Conservation (phyloP, 2,888 invertebrate species). For the Calliopum simillimum region DNA sequence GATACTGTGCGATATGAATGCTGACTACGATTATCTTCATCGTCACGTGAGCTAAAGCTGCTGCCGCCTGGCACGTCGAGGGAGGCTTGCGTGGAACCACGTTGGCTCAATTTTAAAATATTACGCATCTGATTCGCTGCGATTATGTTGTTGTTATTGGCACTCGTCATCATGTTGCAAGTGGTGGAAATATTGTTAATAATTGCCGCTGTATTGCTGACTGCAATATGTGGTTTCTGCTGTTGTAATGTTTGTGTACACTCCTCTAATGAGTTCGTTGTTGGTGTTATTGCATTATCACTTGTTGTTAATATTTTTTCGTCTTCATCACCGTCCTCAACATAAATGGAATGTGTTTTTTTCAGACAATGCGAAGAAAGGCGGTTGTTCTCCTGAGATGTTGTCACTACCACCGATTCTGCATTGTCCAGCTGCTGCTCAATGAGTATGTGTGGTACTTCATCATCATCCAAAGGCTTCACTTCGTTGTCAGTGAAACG, state of each 20-base stretch:
- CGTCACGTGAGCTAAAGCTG: conserved; percentile 70
- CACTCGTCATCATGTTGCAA: background rate
- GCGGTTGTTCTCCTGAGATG: background rate
- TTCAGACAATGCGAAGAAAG: conserved; percentile 50
- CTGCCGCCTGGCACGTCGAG: conserved; percentile 76
- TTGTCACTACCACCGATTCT: background rate
- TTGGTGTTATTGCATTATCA: background rate
- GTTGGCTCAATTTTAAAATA: background rate
- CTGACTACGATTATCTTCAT: conserved; percentile 87
- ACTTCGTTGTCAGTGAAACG: background rate
- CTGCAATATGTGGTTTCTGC: conserved; percentile 48
- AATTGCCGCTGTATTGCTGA: background rate
- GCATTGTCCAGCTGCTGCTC: background rate
- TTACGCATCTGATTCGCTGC: background rate
- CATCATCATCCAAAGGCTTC: background rate
- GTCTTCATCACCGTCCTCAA: conserved; percentile 50
- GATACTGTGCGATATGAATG: conserved; percentile 90
- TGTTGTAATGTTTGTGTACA: background rate
- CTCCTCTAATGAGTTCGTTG: background rate
- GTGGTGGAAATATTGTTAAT: conserved; percentile 1
- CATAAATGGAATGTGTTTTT: conserved; percentile 53
- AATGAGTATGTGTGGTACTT: background rate
- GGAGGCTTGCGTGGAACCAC: conserved; percentile 66
- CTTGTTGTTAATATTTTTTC: background rate
- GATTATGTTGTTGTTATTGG: background rate